phyloP scores from a whole-genome alignment of 2,797 vertebrate genomes.

The Xiphorhynchus erythropygius region DNA sequence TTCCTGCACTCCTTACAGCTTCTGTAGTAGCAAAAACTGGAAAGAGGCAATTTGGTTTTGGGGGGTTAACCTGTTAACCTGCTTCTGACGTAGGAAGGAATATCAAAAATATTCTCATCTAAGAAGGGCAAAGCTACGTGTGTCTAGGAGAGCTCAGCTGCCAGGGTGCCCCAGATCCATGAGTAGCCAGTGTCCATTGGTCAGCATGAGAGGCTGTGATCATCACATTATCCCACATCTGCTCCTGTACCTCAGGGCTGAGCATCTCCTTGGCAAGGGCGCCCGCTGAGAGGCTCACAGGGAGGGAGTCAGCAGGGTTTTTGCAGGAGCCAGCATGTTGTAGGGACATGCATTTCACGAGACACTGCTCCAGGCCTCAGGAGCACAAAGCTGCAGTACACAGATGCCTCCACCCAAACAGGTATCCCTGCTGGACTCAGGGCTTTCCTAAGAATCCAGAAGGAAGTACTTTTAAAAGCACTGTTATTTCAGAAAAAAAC shows the following conservation, averaged over 20 bases:
- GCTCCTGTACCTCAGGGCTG: neutral
- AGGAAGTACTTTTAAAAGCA: neutral
- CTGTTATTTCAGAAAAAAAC: neutral
- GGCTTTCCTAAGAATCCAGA: neutral
- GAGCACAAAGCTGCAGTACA: neutral
- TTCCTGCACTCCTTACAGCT: rapidly evolving
- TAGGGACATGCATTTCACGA: neutral
- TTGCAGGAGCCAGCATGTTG: neutral
- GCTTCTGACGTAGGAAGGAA: neutral
- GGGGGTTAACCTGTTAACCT: neutral
- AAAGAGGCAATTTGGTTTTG: neutral
- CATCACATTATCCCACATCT: neutral
- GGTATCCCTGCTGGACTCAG: neutral
- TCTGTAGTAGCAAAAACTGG: rapidly evolving
- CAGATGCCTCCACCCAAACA: neutral
- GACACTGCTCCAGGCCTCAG: neutral
- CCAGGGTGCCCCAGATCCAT: neutral
- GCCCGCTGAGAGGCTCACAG: neutral
- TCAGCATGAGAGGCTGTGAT: neutral
- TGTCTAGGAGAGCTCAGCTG: neutral
- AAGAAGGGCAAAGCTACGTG: neutral
- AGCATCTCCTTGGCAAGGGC: neutral
- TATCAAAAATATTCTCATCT: neutral
- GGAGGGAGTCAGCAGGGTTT: neutral
- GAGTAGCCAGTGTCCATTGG: neutral